Evolutionary conservation across 2,797 vertebrate genomes (phyloP), one percentile per base, ranked within the genome.

Genomic region (Halcyon chelicuti): DNA sequence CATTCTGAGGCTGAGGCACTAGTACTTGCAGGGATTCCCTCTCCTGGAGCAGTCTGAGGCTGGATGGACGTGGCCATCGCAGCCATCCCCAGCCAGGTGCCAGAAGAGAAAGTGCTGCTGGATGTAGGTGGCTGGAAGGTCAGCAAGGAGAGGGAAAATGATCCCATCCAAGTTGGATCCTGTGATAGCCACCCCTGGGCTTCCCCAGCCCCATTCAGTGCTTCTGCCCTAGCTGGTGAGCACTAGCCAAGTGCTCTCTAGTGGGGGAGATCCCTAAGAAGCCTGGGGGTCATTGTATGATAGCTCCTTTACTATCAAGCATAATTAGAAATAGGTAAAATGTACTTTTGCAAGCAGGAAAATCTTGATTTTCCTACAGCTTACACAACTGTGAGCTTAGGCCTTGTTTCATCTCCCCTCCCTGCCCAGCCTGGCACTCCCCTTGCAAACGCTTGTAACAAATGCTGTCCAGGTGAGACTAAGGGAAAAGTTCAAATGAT

Each of bases 1-100:
- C 6, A 47, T 0, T 5, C 35, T 19, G 40, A 54, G 58, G 54
- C 40, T 62, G 25, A 68, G 33, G 55, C 73, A 52, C 21, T 9
- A 25, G 21, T 18, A 25, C 8, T 22, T 18, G 21, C 55, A 52
- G 37, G 47, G 47, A 37, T 57, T 28, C 40, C 20, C 19, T 55
- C 23, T 47, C 46, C 13, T 42, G 39, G 31, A 10, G 33, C 6
- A 47, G 0, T 5, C 35, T 19, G 40, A 54, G 58, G 54, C 42
- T 57, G 51, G 46, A 42, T 5, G 39, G 65, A 47, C 28, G 1
- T 0, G 3, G 35, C n/a, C 35, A 12, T 52, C 0, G 0, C 33
- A 40, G 60, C n/a, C 1, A 0, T 33, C 23, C 29, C 37, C 65
- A 62, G 58, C 21, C n/a, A 49, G 42, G 55, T 35, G 47, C 46